phyloP scores from a whole-genome alignment of 2,797 vertebrate species.

The Fratercula arctica region DNA sequence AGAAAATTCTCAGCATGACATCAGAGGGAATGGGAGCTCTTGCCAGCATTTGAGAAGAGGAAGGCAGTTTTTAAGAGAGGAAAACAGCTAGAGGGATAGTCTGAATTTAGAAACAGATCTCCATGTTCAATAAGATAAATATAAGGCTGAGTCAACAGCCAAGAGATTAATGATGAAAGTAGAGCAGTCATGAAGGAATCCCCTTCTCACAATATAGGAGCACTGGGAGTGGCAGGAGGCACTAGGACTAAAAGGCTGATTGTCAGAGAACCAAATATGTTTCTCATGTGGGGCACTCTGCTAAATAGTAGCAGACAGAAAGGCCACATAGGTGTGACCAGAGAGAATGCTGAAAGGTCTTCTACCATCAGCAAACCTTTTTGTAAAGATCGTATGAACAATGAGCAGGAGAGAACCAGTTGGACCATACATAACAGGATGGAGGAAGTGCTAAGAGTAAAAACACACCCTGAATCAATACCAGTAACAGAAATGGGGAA shows the following conservation, averaged over 20 bases:
- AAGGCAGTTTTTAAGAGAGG: background rate
- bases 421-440: background rate
- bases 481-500: background rate
- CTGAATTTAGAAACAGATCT: slow-evolving; percentile 43
- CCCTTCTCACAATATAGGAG: background rate
- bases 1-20: background rate
- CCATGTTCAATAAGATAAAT: slow-evolving; percentile 8
- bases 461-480: background rate
- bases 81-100: slow-evolving; percentile 17
- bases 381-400: background rate
- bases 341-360: background rate
- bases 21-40: background rate
- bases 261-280: background rate
- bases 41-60: background rate
- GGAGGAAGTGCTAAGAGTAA: background rate
- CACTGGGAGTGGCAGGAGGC: background rate
- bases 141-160: slow-evolving; percentile 38
- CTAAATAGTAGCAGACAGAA: background rate
- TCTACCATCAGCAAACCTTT: background rate
- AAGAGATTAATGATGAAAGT: slow-evolving; percentile 18
- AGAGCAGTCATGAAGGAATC: background rate
- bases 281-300: background rate
- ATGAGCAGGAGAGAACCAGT: background rate
- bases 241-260: background rate
- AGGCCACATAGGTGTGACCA: background rate